Conservation (phyloP, 53 echinoderm and acorn worm genomes). For the Holothuria leucospilota region DNA sequence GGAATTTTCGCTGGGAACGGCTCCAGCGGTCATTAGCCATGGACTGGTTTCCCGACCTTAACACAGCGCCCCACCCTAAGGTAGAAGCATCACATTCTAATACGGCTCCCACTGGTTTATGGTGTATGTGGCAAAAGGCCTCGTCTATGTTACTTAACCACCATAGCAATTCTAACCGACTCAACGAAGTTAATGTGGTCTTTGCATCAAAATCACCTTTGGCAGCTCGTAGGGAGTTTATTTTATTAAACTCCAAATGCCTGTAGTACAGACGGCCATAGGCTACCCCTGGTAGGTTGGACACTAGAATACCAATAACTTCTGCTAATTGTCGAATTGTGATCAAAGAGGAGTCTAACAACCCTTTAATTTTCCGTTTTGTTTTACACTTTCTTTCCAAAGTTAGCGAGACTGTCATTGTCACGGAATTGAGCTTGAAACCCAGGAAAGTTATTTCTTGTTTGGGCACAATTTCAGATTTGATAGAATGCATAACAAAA, state of each 20-base stretch:
- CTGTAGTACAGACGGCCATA: conserved; percentile 42
- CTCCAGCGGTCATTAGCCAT: conserved; percentile 49
- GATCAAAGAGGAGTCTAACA: neutral
- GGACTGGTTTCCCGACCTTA: neutral
- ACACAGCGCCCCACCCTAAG: conserved; percentile 58
- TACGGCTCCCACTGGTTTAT: conserved; percentile 10
- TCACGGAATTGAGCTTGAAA: conserved; percentile 53
- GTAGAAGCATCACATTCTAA: conserved; percentile 54
- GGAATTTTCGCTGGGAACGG: neutral
- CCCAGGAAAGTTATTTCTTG: conserved; percentile 57
- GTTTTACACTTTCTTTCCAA: conserved; percentile 9
- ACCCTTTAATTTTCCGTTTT: conserved; percentile 3
- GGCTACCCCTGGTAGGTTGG: conserved; percentile 13
- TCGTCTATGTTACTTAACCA: conserved; percentile 40
- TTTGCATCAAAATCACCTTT: conserved; percentile 39
- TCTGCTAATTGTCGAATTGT: conserved; percentile 33
- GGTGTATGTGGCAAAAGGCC: conserved; percentile 4
- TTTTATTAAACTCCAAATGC: conserved; percentile 22
- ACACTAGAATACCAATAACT: conserved; percentile 41
- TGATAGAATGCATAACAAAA: conserved; percentile 50
- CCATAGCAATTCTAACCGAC: conserved; percentile 25
- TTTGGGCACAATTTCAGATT: conserved; percentile 54
- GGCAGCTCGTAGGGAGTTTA: conserved; percentile 13
- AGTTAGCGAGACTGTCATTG: conserved; percentile 57
- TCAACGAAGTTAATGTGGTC: conserved; percentile 18